A percentile compares a stretch with the other conserved stretches of the same genome.
Conservation (phyloP, 2,113 vertebrate species). For the Hystrix brachyura region DNA sequence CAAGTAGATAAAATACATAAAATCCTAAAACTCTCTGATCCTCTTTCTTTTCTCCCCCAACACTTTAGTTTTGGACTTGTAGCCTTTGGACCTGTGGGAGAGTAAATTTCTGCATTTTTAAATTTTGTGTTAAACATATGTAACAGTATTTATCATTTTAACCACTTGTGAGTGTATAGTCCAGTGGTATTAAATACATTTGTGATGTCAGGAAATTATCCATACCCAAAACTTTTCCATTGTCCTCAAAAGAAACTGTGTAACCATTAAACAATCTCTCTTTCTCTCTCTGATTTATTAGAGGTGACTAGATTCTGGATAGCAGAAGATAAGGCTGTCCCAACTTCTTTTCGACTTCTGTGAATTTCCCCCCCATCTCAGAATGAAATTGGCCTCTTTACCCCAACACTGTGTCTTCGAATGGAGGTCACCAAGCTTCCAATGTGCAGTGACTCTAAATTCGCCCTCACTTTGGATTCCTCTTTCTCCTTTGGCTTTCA, state of each 20-base stretch:
- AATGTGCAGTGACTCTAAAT: background rate
- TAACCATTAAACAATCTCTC: background rate
- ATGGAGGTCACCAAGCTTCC: background rate
- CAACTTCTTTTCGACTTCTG: background rate
- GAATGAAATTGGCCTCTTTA: background rate
- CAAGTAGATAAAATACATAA: background rate
- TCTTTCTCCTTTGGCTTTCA: background rate
- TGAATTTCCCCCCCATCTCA: background rate
- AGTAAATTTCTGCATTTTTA: background rate
- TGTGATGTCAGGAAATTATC: too few species aligned
- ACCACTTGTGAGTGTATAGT: background rate
- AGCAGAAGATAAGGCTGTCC: background rate
- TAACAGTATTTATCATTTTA: background rate
- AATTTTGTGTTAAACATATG: background rate
- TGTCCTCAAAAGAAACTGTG: background rate
- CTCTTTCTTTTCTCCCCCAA: background rate
- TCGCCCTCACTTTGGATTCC: background rate
- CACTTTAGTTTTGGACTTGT: background rate
- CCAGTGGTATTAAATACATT: background rate
- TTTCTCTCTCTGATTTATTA: background rate
- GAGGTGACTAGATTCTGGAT: background rate
- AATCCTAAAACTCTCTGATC: background rate
- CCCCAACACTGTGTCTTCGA: background rate
- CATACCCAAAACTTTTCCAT: background rate
- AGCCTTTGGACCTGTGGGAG: background rate